Percentiles rank a stretch among this genome's conserved stretches.
Conservation (phyloP, 2,888 invertebrate species). For the Ochropleura plecta region DNA sequence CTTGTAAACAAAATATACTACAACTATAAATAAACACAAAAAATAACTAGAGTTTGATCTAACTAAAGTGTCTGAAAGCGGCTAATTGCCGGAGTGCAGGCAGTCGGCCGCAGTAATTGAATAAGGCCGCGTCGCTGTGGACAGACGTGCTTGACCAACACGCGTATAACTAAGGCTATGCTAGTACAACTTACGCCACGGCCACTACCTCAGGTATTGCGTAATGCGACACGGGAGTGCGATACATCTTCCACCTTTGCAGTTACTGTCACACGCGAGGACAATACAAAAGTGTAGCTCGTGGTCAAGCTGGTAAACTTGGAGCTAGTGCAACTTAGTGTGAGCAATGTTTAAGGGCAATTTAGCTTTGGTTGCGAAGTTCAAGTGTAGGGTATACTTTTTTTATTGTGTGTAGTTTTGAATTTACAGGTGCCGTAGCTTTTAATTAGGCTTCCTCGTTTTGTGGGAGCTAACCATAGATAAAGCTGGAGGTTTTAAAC, state of each 20-base stretch:
- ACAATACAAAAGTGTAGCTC: not conserved
- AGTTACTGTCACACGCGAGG: not conserved
- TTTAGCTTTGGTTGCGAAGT: slow-evolving; percentile 35
- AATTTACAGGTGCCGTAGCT: not conserved
- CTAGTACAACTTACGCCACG: slow-evolving; percentile 1
- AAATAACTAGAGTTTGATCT: slow-evolving; percentile 23
- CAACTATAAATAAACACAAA: not conserved
- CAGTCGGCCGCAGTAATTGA: slow-evolving; percentile 38
- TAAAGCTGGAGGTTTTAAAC: not conserved
- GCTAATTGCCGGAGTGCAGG: slow-evolving; percentile 51
- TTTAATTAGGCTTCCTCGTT: not conserved
- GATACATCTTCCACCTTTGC: not conserved
- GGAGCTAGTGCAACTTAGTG: slow-evolving; percentile 16
- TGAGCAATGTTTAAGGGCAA: slow-evolving; percentile 30
- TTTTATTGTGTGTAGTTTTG: not conserved
- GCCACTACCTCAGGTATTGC: not conserved
- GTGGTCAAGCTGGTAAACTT: not conserved
- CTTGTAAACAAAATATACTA: not conserved
- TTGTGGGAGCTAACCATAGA: too few species aligned
- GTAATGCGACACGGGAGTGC: too few species aligned
- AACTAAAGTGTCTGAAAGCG: slow-evolving; percentile 27
- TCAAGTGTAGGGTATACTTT: not conserved
- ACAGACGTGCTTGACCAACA: slow-evolving; percentile 23
- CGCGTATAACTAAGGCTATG: slow-evolving; percentile 3
- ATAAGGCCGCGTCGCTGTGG: slow-evolving; percentile 41